phyloP scores from a whole-genome alignment of 1,140 invertebrate genomes.

The Cherax destructor region DNA sequence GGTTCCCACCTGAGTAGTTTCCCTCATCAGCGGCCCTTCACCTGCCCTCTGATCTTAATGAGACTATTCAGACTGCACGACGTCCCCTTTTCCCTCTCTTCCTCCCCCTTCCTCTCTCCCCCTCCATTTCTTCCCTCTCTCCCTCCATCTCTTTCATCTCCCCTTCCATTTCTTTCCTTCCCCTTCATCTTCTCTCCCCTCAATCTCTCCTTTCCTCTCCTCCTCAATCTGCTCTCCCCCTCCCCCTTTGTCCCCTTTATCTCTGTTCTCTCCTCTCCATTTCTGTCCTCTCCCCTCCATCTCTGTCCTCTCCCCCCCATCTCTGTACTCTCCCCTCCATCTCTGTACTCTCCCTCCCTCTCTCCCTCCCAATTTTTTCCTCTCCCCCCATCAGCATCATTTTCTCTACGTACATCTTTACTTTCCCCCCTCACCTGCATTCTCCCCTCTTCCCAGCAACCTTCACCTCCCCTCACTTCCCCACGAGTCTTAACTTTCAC shows the following conservation, averaged over 20 bases:
- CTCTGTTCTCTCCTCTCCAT: too few relatives aligned
- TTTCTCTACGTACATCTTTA: neutral
- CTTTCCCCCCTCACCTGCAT: neutral
- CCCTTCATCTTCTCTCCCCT: too few relatives aligned
- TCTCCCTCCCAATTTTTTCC: neutral
- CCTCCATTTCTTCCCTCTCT: conserved; percentile 3
- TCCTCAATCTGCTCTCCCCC: too few relatives aligned
- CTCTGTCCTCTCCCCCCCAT: too few relatives aligned
- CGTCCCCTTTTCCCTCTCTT: conserved; percentile 14
- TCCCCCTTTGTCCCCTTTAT: too few relatives aligned
- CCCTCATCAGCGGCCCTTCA: conserved; percentile 46
- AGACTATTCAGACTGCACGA: conserved; percentile 54
- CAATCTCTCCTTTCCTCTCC: too few relatives aligned
- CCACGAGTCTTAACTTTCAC: too few relatives aligned
- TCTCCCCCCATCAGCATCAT: neutral
- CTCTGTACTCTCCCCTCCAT: too few relatives aligned
- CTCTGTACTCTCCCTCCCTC: too few relatives aligned
- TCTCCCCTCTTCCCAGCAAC: neutral
- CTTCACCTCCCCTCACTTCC: too few relatives aligned
- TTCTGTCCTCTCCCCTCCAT: too few relatives aligned
- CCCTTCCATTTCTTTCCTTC: too few relatives aligned
- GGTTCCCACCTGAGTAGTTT: conserved; percentile 47
- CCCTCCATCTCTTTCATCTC: neutral
- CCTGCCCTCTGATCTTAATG: conserved; percentile 67
- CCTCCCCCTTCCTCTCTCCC: neutral